Evolutionary conservation across 2,797 vertebrate genomes (phyloP).

Genomic region (Ctenochaetus hawaiiensis): DNA sequence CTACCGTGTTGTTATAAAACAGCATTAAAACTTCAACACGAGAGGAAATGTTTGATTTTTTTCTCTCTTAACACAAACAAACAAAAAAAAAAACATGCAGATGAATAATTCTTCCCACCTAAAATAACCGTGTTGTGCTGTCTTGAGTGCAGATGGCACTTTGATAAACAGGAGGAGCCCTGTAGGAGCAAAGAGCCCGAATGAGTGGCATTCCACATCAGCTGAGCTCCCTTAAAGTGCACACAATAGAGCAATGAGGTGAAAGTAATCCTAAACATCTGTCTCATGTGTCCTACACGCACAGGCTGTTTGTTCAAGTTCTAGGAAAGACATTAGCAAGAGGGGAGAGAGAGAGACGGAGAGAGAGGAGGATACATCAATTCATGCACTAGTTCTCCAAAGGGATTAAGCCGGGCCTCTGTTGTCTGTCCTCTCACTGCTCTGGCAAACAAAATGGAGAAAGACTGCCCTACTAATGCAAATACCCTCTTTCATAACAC

Average conservation of each 20-base stretch:
- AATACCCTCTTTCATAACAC: constrained; percentile 51
- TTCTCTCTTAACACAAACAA: not conserved
- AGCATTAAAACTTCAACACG: not conserved
- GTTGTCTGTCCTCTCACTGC: constrained; percentile 68
- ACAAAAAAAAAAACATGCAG: not conserved
- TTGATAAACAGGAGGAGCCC: constrained; percentile 79
- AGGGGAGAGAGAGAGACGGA: constrained; percentile 16
- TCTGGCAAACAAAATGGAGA: constrained; percentile 72
- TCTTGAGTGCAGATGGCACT: constrained; percentile 77
- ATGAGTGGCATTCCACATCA: constrained; percentile 86
- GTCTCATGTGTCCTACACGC: constrained; percentile 83
- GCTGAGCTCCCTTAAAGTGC: constrained; percentile 84
- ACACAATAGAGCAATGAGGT: constrained; percentile 87
- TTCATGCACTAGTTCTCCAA: constrained; percentile 83
- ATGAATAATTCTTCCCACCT: constrained; percentile 29
- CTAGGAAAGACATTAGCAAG: constrained; percentile 78
- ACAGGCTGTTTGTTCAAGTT: constrained; percentile 85
- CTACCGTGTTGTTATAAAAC: not conserved
- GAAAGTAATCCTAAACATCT: constrained; percentile 90
- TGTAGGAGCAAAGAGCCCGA: constrained; percentile 73
- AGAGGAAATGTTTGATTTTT: not conserved
- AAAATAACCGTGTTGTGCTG: constrained; percentile 50
- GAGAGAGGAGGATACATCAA: constrained; percentile 76
- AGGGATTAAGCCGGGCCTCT: constrained; percentile 71
- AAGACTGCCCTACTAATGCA: constrained; percentile 65